These are phyloP conservation scores for Pachyseris speciosa DNA, from an alignment of 64 coral and sea anemone genomes.

Conservation along the genomic window DNA sequence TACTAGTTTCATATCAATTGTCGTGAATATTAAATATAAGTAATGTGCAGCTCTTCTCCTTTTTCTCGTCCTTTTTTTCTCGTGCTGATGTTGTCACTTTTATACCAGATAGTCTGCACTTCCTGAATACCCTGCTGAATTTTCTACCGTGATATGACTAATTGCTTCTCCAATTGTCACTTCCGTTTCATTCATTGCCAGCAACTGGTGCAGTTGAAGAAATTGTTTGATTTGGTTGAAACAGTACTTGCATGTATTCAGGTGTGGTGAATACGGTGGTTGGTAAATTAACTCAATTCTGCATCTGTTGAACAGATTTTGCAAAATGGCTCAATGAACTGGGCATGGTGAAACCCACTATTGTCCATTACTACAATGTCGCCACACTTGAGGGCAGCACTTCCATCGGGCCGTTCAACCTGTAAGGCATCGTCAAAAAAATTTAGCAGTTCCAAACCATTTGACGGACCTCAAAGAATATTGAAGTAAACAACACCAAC, in stretches of 20 bases:
- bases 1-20: conserved; percentile 10
- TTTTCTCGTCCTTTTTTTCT: background rate
- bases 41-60: background rate
- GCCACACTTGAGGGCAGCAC: conserved; percentile 48
- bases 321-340: conserved; percentile 55
- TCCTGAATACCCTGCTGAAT: conserved; percentile 28
- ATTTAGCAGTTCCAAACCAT: conserved; percentile 68
- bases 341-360: conserved; percentile 67
- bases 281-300: conserved; percentile 63
- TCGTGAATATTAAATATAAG: background rate
- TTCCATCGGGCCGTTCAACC: conserved; percentile 38
- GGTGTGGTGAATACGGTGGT: conserved; percentile 67
- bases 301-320: conserved; percentile 61
- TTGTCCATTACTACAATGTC: conserved; percentile 70
- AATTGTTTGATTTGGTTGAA: conserved; percentile 61
- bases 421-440: conserved; percentile 56
- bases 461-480: conserved; percentile 56
- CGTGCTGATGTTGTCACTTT: background rate
- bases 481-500: conserved; percentile 63
- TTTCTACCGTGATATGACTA: conserved; percentile 44
- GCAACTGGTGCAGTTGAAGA: conserved; percentile 49
- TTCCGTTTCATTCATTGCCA: conserved; percentile 60
- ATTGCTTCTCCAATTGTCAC: conserved; percentile 61
- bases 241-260: conserved; percentile 73
- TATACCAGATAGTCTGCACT: background rate